Base-by-base conservation (phyloP, 2,113 vertebrate species). In the Crotalus tigris region DNA sequence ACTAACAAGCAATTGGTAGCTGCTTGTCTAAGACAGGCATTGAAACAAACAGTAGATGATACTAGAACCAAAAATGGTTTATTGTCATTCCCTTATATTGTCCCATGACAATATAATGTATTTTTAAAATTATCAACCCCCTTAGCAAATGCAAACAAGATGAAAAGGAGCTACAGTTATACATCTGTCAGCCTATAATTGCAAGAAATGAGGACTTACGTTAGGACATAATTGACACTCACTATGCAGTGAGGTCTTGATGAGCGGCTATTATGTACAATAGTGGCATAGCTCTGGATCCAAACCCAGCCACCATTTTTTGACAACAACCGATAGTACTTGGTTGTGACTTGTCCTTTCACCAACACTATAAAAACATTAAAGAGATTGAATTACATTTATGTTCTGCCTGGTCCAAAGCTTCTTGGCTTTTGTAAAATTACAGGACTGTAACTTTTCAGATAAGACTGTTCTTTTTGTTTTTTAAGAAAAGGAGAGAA, bases 161-260 rank as follows among this genome's bases (percentile, higher is more conserved):
- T 89, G 53, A 39, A 81, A 88, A 92, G 29, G 1, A n/a, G 51
- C 8, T 57, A 57, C 24, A 92, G 23, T 0, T 24, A 6, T 88
- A 88, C 1, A 29, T 13, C 13, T 4, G 1, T 3, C 46, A 2
- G 64, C 92, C 92, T 53, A 2, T 94, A 95, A 96, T 95, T 95
- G 90, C 97, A 96, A 95, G 94, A 97, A 96, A 94, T 92, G 57
- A 94, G 94, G 96, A 98, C 99, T 99, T 98, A 99, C 99, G 98
- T 99, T 95, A 99, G 98, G 93, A 99, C 99, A 95, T 99, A 99
- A 98, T 99, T 99, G 96, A 99, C 98, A 94, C 99, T 99, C 98
- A 99, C 99, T 94, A 99, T 99, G 97, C 99, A 99, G 98, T 99
- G 99, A 92, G 99, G 99, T 93, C 99, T 97, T 92, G 99, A 99